Conservation (phyloP, 2,113 vertebrate genomes). For the Shinisaurus crocodilurus region DNA sequence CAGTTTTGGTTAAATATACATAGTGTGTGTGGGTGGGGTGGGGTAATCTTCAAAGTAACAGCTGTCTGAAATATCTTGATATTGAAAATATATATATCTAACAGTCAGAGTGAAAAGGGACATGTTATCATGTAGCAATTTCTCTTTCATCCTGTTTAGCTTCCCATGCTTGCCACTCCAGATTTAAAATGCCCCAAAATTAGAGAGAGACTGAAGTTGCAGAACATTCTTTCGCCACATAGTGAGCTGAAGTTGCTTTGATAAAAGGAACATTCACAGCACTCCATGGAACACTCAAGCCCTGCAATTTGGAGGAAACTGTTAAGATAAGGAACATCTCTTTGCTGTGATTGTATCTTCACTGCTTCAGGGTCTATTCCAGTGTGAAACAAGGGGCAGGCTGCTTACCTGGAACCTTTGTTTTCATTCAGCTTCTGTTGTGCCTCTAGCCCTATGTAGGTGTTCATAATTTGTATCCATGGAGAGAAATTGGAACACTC, state of each 20-base stretch:
- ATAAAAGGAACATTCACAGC: not conserved
- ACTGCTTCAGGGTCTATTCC: not conserved
- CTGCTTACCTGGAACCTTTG: not conserved
- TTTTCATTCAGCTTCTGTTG: not conserved
- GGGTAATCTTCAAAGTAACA: not conserved
- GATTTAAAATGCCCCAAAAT: not conserved
- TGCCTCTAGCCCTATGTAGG: no score
- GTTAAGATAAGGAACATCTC: not conserved
- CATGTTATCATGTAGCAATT: slow-evolving; percentile 3
- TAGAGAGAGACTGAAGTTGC: not conserved
- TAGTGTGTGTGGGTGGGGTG: not conserved
- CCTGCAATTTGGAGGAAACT: not conserved
- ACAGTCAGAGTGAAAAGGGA: not conserved
- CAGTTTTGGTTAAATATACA: not conserved
- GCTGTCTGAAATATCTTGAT: not conserved
- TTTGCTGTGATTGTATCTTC: not conserved
- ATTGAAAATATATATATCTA: not conserved
- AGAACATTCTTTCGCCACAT: not conserved
- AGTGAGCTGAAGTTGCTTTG: not conserved
- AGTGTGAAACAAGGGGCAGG: not conserved
- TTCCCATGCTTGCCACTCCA: not conserved
- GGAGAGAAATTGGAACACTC: no score
- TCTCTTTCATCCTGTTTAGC: not conserved
- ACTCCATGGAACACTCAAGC: not conserved
- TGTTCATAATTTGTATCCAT: no score